A percentile compares a stretch with the other conserved stretches of the same genome.
These are phyloP conservation scores for Aspidiotus rigidus DNA, from an alignment of 2,888 invertebrate genomes.

Conservation along the genomic window DNA sequence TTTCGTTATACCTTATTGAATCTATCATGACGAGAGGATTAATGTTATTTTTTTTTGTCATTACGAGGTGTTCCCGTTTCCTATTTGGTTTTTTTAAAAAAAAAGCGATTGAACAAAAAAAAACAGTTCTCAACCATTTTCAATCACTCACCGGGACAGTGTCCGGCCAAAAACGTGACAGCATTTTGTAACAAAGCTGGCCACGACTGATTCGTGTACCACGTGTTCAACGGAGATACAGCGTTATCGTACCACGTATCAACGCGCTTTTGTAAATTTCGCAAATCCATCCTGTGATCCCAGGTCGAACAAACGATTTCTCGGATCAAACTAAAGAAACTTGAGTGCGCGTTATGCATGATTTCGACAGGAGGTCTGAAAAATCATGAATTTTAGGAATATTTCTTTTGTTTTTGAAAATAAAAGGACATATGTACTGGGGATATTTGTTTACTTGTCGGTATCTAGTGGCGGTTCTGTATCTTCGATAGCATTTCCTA, in stretches of 20 bases:
- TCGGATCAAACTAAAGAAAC: constrained; percentile 77
- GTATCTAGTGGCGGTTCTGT: constrained; percentile 20
- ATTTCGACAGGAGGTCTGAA: constrained; percentile 45
- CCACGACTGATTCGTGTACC: constrained; percentile 67
- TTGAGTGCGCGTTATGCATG: constrained; percentile 69
- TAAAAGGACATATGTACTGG: not conserved
- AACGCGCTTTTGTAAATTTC: constrained; percentile 63
- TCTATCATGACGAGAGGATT: no score
- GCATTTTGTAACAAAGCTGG: constrained; percentile 65
- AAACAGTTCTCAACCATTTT: no score
- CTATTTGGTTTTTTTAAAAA: no score
- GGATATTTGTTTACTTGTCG: constrained; percentile 17
- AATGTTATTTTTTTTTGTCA: no score
- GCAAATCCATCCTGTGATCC: constrained; percentile 72
- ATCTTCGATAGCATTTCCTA: constrained; percentile 19
- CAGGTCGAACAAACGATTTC: constrained; percentile 78
- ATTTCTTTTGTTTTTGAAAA: not conserved
- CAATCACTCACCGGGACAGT: constrained; percentile 51
- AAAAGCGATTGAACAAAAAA: no score
- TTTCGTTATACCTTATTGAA: no score
- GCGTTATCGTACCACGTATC: constrained; percentile 53
- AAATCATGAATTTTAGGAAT: constrained; percentile 16
- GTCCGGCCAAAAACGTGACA: constrained; percentile 73
- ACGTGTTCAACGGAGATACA: constrained; percentile 68
- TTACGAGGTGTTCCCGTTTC: no score